A percentile compares a stretch with the other conserved stretches of the same genome.
phyloP scores from a whole-genome alignment of 2,113 vertebrate species.

The Clarias gariepinus region DNA sequence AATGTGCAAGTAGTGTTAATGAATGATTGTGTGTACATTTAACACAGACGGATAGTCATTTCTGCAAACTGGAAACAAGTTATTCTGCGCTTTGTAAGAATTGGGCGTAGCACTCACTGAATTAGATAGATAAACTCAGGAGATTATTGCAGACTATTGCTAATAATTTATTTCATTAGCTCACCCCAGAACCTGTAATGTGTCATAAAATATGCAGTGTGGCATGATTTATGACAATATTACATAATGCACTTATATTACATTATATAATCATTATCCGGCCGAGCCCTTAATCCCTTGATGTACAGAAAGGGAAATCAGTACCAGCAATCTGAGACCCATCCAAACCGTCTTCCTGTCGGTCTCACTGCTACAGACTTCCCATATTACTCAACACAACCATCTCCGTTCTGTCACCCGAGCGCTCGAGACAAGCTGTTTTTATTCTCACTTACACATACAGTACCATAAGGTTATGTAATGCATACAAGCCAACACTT shows the following conservation, averaged over 20 bases:
- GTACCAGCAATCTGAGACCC: background rate
- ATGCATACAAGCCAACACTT: background rate
- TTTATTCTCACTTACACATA: slow-evolving; percentile 1
- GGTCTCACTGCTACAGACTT: slow-evolving; percentile 11
- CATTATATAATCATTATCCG: background rate
- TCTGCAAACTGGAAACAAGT: too few species aligned
- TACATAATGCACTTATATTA: too few species aligned
- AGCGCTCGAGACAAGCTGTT: slow-evolving; percentile 6
- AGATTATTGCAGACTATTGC: too few species aligned
- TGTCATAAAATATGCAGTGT: background rate
- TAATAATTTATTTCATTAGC: background rate
- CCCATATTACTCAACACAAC: slow-evolving; percentile 15
- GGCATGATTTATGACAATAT: background rate
- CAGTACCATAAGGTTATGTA: background rate
- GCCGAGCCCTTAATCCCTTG: background rate
- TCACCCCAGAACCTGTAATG: background rate
- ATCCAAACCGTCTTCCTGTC: background rate
- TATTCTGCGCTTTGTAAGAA: too few species aligned
- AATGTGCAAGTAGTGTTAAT: too few species aligned
- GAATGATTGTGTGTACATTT: too few species aligned
- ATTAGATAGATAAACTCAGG: too few species aligned
- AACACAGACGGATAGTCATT: too few species aligned
- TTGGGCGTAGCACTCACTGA: too few species aligned
- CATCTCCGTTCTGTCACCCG: background rate
- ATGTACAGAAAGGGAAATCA: background rate